phyloP scores from a whole-genome alignment of 2,797 vertebrate genomes.

The Ara ararauna region DNA sequence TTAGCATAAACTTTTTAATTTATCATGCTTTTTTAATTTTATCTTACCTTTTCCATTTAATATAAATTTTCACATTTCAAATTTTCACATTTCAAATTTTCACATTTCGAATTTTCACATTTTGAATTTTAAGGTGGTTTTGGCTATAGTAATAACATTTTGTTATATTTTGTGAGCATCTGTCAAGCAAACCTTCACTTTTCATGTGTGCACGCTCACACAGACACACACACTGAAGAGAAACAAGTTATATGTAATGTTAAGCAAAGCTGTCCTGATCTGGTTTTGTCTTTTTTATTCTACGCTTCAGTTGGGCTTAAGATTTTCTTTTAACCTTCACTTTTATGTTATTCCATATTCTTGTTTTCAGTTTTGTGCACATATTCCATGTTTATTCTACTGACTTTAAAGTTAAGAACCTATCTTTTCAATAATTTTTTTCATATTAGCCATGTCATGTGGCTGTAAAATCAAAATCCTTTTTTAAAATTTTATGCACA shows the following conservation, averaged over 20 bases:
- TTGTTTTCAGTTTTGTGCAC: not conserved
- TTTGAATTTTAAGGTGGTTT: not conserved
- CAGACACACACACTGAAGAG: not conserved
- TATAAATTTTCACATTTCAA: not conserved
- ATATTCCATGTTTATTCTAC: not conserved
- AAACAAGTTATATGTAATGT: not conserved
- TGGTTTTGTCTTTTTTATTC: not conserved
- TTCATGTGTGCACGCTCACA: no score
- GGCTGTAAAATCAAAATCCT: not conserved
- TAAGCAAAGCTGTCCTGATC: not conserved
- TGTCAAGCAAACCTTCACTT: not conserved
- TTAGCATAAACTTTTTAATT: not conserved
- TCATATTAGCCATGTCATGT: not conserved
- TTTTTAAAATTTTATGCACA: not conserved
- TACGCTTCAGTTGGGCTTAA: not conserved
- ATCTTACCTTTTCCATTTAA: not conserved
- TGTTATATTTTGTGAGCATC: not conserved
- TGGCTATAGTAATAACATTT: not conserved
- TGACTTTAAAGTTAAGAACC: not conserved
- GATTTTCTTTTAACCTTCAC: not conserved
- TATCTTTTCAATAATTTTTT: not conserved
- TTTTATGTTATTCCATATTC: not conserved
- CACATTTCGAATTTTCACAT: not conserved
- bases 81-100: not conserved
- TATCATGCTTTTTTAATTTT: not conserved